Evolutionary conservation across 2,888 invertebrate genomes (phyloP).

Genomic region (Oscheius sp.): DNA sequence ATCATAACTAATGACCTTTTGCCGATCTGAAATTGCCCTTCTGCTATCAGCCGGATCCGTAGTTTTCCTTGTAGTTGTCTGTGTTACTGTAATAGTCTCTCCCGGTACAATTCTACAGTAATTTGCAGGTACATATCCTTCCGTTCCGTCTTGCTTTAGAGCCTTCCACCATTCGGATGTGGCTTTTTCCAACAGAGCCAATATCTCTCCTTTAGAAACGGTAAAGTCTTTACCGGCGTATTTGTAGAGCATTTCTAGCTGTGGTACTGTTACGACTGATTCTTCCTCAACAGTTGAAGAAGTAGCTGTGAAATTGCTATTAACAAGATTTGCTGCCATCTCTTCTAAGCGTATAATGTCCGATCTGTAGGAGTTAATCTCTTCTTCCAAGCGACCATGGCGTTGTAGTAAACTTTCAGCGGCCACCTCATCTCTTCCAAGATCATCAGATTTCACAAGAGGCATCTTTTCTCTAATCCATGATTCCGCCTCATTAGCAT

Average conservation of each 20-base stretch:
- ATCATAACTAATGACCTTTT: conserved; percentile 59
- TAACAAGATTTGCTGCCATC: conserved; percentile 69
- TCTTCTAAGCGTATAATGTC: conserved; percentile 69
- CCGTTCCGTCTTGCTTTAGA: conserved; percentile 82
- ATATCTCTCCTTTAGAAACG: conserved; percentile 88
- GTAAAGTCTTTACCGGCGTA: conserved; percentile 80
- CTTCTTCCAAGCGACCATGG: conserved; percentile 73
- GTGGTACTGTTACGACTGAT: conserved; percentile 54
- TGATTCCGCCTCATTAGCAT: conserved; percentile 95
- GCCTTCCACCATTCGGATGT: conserved; percentile 96
- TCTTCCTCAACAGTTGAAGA: conserved; percentile 34
- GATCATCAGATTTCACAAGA: conserved; percentile 86
- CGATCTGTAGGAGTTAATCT: conserved; percentile 62
- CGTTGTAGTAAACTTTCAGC: conserved; percentile 63
- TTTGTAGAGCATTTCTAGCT: conserved; percentile 57
- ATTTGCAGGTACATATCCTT: conserved; percentile 87
- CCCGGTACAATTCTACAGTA: conserved; percentile 92
- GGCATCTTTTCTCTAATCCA: conserved; percentile 96
- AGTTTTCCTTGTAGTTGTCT: conserved; percentile 43
- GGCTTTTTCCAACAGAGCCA: conserved; percentile 87
- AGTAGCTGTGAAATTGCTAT: conserved; percentile 63
- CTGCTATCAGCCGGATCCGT: conserved; percentile 40
- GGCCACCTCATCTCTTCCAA: conserved; percentile 77
- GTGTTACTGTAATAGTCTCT: conserved; percentile 73
- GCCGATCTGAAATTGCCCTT: conserved; percentile 59